Base-by-base conservation (phyloP, 2,888 invertebrate species). In the Drosophila emarginata region DNA sequence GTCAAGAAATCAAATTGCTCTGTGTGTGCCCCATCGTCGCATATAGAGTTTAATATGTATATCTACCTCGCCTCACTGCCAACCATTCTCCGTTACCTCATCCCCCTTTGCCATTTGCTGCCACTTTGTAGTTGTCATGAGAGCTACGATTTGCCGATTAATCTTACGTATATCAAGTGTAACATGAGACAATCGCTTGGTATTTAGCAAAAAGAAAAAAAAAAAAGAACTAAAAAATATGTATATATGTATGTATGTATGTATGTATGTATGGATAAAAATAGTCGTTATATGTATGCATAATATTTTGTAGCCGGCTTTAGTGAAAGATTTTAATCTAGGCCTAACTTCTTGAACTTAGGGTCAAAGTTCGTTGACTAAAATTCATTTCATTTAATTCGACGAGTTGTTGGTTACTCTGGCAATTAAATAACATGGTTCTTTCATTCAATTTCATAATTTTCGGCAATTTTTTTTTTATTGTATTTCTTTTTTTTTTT, bases 91-190 rank as follows among this genome's bases (percentile, higher is more conserved):
- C 45, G n/a, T n/a, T n/a, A n/a, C n/a, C n/a, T n/a, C n/a, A n/a
- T n/a, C n/a, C n/a, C n/a, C n/a, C n/a, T n/a, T 11, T 45, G 45
- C 15, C 45, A 21, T 45, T 45, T 45, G 45, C 45, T 21, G 18
- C 7, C 54, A 59, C 77, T 64, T 53, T 57, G 57, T 37, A 64
- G 62, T 64, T 26, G 50, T 52, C 18, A 23, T 61, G 61, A 59
- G 15, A 23, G 28, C 26, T 45, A 9, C 59, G 36, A 39, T 53
- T 56, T 57, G 61, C 60, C 80, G 74, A 82, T 82, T 76, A 88
- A 82, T 82, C 88, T 88, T 79, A 45, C 67, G 64, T 58, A 62
- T 66, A 72, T 67, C 84, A 81, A 81, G 77, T 86, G 88, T 82
- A 88, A 82, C 83, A 76, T 86, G 84, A 82, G 70, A 65, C 80